Conservation (phyloP, 2,113 vertebrate species). For the Brienomyrus brachyistius region DNA sequence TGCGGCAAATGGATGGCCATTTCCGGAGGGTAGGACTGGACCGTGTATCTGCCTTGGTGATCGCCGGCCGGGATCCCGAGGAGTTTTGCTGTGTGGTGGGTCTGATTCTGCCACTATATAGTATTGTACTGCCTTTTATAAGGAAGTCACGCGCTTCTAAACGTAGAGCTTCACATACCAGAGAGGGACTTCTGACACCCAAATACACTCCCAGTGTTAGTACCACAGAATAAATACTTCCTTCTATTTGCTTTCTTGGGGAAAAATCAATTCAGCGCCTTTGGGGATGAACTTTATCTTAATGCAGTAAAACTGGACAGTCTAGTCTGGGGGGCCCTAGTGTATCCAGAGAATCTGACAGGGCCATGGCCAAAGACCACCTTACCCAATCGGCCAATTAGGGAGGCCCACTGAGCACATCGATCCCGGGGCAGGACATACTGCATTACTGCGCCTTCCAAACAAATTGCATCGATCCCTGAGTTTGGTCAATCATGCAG, state of each 20-base stretch:
- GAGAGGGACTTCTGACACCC: neutral
- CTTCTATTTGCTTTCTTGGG: neutral
- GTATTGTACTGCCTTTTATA: neutral
- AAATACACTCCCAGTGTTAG: neutral
- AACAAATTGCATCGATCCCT: neutral
- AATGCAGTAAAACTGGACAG: neutral
- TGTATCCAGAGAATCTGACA: neutral
- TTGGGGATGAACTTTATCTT: neutral
- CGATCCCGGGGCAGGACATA: neutral
- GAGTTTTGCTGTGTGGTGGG: too few species aligned
- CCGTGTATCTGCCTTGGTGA: too few species aligned
- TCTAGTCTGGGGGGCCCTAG: neutral
- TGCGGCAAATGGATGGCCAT: too few species aligned
- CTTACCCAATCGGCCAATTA: neutral
- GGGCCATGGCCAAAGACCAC: neutral
- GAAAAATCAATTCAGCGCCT: neutral
- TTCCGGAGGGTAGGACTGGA: too few species aligned
- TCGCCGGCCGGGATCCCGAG: too few species aligned
- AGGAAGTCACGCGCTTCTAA: constrained; percentile 10
- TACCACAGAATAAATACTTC: neutral
- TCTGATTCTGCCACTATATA: neutral
- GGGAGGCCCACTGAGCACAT: neutral
- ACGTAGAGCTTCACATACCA: neutral
- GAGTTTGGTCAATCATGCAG: neutral
- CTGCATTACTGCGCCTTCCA: neutral